These are phyloP conservation scores for Meloidogyne chitwoodi DNA, from an alignment of 1,140 invertebrate genomes.

Conservation along the genomic window DNA sequence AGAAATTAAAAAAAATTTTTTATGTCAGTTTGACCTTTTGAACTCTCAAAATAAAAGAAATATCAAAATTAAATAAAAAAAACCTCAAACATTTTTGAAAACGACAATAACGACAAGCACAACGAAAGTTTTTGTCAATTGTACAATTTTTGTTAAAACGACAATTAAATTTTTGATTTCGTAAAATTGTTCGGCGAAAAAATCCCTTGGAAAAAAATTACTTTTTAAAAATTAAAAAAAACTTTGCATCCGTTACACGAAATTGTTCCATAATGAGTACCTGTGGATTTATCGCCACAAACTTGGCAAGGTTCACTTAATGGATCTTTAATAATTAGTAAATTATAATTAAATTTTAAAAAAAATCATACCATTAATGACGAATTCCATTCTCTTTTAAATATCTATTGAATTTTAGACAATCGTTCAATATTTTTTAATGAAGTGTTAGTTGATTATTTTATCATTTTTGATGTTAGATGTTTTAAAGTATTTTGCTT, in stretches of 20 bases:
- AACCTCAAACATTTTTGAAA: conserved; percentile 63
- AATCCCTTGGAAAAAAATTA: conserved; percentile 71
- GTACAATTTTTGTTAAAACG: conserved; percentile 86
- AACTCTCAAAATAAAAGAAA: too few species aligned
- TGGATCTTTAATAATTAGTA: conserved; percentile 28
- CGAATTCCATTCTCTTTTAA: not conserved
- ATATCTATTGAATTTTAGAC: not conserved
- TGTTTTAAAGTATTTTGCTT: not conserved
- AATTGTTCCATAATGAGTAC: conserved; percentile 40
- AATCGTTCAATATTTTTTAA: not conserved
- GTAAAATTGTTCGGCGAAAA: conserved; percentile 83
- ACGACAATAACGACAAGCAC: conserved; percentile 64
- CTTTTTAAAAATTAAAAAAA: not conserved
- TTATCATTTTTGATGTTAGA: not conserved
- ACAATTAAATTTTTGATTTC: conserved; percentile 93
- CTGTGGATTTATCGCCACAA: conserved; percentile 47
- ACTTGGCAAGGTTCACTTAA: conserved; percentile 43
- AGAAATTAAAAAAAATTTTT: conserved; percentile 60
- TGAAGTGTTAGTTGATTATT: not conserved
- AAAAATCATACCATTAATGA: not conserved
- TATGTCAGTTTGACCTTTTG: too few species aligned
- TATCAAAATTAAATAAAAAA: not conserved
- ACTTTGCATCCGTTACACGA: conserved; percentile 64
- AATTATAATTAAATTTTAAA: not conserved
- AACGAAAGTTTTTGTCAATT: conserved; percentile 69